Conservation (phyloP, 2,888 invertebrate genomes). For the Cantharis flavilabris region DNA sequence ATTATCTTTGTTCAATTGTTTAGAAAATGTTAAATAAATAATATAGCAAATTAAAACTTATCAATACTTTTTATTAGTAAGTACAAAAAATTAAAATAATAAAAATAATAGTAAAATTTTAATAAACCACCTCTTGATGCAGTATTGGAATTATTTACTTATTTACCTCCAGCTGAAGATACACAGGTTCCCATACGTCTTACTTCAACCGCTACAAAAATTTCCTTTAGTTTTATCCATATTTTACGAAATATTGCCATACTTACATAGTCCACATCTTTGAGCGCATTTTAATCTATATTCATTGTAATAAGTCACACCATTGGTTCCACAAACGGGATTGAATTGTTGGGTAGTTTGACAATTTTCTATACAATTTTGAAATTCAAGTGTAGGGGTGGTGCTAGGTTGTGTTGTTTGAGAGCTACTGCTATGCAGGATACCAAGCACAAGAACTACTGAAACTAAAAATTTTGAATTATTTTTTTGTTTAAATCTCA, state of each 20-base stretch:
- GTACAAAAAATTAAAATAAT: background rate
- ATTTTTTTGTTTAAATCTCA: background rate
- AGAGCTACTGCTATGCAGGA: background rate
- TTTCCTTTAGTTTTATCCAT: background rate
- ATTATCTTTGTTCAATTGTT: background rate
- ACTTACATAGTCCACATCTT: background rate
- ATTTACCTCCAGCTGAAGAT: background rate
- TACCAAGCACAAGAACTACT: background rate
- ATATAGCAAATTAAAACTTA: background rate
- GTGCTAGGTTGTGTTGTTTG: background rate
- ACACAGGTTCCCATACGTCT: too few relatives aligned
- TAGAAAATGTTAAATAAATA: background rate
- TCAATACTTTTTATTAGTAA: background rate
- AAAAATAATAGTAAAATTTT: background rate
- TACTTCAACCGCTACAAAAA: background rate
- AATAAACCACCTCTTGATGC: background rate
- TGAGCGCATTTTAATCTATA: background rate
- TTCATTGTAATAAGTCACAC: background rate
- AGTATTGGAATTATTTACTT: background rate
- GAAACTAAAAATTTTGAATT: background rate
- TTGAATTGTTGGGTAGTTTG: background rate
- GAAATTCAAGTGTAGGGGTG: background rate
- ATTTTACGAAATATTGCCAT: background rate
- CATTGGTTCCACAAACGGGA: constrained; percentile 3
- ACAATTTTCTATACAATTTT: background rate